phyloP scores from a whole-genome alignment of 1,140 invertebrate species.

The Drosophila sechellia region DNA sequence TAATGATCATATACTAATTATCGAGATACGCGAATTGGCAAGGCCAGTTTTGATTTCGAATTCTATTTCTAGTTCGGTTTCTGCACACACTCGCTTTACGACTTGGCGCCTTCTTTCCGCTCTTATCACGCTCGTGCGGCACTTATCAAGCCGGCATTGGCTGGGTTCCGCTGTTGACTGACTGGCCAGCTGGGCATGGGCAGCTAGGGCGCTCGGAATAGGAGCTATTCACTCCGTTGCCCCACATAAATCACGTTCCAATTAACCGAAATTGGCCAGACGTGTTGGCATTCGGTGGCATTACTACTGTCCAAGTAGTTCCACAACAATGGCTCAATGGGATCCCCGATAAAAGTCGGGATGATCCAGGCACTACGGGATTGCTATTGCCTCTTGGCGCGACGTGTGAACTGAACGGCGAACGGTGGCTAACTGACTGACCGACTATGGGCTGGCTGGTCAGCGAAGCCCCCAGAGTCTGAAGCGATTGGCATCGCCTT shows the following conservation, averaged over 20 bases:
- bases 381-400: conserved; percentile 11
- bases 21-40: conserved; percentile 28
- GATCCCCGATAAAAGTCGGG: conserved; percentile 14
- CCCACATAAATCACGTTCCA: conserved; percentile 75
- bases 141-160: conserved; percentile 58
- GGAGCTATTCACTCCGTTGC: conserved; percentile 36
- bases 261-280: conserved; percentile 62
- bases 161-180: conserved; percentile 14
- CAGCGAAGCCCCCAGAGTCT: conserved; percentile 20
- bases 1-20: conserved; percentile 57
- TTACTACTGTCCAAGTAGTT: conserved; percentile 21
- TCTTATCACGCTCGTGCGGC: conserved; percentile 51
- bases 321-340: conserved; percentile 24
- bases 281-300: conserved; percentile 65
- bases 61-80: conserved; percentile 13
- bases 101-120: conserved; percentile 54
- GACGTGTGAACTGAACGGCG: conserved; percentile 19
- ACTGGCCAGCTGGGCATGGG: not conserved
- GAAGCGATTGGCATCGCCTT: conserved; percentile 22
- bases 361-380: conserved; percentile 10
- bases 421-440: conserved; percentile 21
- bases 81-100: conserved; percentile 46
- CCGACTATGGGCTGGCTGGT: conserved; percentile 7
- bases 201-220: conserved; percentile 28
- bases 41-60: conserved; percentile 24